Base-by-base conservation (phyloP, 2,888 invertebrate species). In the Frankliniella intonsa region DNA sequence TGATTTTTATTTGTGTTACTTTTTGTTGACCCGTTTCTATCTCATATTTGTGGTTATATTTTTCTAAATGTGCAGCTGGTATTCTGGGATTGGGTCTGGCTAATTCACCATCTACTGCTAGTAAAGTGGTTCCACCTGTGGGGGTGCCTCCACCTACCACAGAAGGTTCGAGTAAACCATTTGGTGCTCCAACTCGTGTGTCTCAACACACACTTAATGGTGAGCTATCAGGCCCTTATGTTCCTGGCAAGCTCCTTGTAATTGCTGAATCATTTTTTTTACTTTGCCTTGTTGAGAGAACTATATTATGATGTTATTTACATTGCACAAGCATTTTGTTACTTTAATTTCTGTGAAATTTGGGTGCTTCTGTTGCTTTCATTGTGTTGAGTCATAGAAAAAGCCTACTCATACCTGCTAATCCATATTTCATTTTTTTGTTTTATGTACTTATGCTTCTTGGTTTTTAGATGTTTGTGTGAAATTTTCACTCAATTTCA, bases 121-220 rank as follows among this genome's bases (percentile, higher is more conserved):
- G 80, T 25, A 38, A 50, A 22, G 80, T 80, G n/a, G 25, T 22
- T 12, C 69, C 69, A 25, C 69, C 69, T 76, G 69, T 76, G 1
- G 69, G 69, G 80, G 87, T 89, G 0, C 88, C 88, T 5, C 87
- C 88, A 5, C 88, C 87, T 85, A 83, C 88, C 88, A 81, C 88
- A 88, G n/a, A 87, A 81, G 83, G 90, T 76, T 22, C 69, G 11
- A 25, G 17, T 5, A 55, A 14, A 14, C 55, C 14, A 14, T 55
- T 55, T 55, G 19, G 55, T 55, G 55, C 17, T 55, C 55, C 14
- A 55, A 19, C 55, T 55, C 55, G 55, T 55, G 14, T 55, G 19
- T 19, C 69, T 25, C 69, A 76, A 25, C 69, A 76, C 69, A 25
- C 8, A 22, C 69, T 8, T 25, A 25, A 22, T 76, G 69, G 69